Conservation (phyloP, 2,888 invertebrate species). For the Drosophila rubida region DNA sequence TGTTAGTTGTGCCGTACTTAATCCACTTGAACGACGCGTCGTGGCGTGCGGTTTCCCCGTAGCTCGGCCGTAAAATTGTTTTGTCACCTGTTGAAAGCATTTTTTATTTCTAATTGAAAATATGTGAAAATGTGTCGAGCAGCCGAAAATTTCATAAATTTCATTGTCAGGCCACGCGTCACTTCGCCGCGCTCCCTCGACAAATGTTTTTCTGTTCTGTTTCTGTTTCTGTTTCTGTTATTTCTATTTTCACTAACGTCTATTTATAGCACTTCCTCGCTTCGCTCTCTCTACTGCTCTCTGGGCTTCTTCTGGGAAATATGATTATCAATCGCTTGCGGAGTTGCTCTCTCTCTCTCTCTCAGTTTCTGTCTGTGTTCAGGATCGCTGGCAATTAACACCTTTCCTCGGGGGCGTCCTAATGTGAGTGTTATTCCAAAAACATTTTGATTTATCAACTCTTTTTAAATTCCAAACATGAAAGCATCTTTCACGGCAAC, state of each 20-base stretch:
- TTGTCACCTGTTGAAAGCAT: conserved; percentile 80
- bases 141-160: conserved; percentile 65
- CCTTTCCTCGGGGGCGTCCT: conserved; percentile 56
- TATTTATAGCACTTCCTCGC: conserved; percentile 25
- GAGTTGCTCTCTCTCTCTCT: too few species aligned
- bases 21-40: conserved; percentile 50
- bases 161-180: conserved; percentile 42
- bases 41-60: conserved; percentile 44
- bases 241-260: conserved; percentile 19
- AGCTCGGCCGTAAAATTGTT: conserved; percentile 69
- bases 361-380: too few species aligned
- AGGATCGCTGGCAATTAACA: conserved; percentile 72
- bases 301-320: conserved; percentile 27
- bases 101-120: conserved; percentile 69
- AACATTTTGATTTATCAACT: conserved; percentile 81
- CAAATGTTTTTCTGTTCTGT: conserved; percentile 16
- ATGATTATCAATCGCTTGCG: conserved; percentile 47
- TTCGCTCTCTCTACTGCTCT: neutral
- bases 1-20: conserved; percentile 26
- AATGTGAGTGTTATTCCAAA: conserved; percentile 51
- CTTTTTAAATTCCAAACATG: conserved; percentile 75
- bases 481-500: conserved; percentile 67
- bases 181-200: conserved; percentile 35
- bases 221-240: conserved; percentile 5
- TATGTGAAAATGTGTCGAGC: conserved; percentile 24